Evolutionary conservation across 2,888 invertebrate genomes (phyloP), one percentile per base, ranked within the genome.

Genomic region (Tigriopus californicus): DNA sequence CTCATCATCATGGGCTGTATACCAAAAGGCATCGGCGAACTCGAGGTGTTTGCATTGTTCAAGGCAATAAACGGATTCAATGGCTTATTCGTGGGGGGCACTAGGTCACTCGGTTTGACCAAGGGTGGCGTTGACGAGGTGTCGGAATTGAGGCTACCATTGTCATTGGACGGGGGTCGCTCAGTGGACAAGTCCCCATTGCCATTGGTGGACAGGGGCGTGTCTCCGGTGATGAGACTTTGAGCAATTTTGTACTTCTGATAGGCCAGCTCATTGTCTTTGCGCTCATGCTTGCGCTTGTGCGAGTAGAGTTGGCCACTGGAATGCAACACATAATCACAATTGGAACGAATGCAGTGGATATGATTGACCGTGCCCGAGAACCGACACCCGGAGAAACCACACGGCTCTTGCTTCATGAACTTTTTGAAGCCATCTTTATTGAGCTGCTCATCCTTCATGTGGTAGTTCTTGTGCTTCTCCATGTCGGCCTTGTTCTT

Each of bases 401-500:
- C 84, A 66, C 97, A 97, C 1, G 81, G 79, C 69, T 97, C 95
- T 65, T 90, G 90, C 72, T 97, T 97, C 81, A 95, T 87, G 73
- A 92, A 97, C 72, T 97, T 97, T 73, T 94, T 95, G 76, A 97
- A 97, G 18, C 95, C 95, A 70, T 97, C 95, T 63, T 88, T 81
- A 46, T 87, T 85, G 52, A 97, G 75, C 64, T 94, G 90, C 69
- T 92, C 91, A 73, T 97, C 95, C 73, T 94, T 94, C 69, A 94
- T 86, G 73, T 97, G 97, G 70, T 95, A 95, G 1, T 91, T 85
- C 73, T 95, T 97, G 77, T 97, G 97, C 74, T 97, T 97, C 74
- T 97, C 95, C 94, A 97, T 97, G 74, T 97, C 97, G 66, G 94
- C 92, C 72, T 97, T 97, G 71, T 97, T 95, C 75, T 97, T 97